Base-by-base conservation (phyloP, 2,797 vertebrate genomes). In the Lagodon rhomboides region DNA sequence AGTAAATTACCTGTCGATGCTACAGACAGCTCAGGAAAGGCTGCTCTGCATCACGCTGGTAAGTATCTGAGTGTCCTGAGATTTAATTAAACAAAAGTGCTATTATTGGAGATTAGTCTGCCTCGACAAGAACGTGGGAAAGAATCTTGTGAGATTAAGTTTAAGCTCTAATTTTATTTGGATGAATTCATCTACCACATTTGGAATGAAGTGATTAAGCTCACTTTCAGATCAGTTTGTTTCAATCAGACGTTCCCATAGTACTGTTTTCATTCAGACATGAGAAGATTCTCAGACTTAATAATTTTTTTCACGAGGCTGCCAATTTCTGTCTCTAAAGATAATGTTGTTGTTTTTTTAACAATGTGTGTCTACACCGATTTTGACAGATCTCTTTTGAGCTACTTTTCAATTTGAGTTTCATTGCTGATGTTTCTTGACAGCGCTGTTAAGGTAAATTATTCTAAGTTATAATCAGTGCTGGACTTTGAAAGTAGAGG, bases 31-130 rank as follows among this genome's bases (percentile, higher is more conserved):
- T 93, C 92, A 66, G 97, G 98, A 78, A 98, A 95, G 89, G 96
- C 96, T 58, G 96, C 97, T 64, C 94, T 99, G 68, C 98, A 99
- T 92, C 96, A 97, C 16, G 97, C 97, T 94, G 97, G 98, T 99
- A 92, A 94, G 90, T 76, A 53, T 82, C 73, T 68, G 61, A 47
- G 10, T 41, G 61, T 59, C 20, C 30, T 41, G 12, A 51, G 25
- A 74, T 34, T 73, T 81, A 65, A 83, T 65, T 44, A 70, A 38
- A 65, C 46, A 51, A n/a, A 64, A 22, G 3, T 7, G 12, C 43
- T 79, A 73, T 56, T 56, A 67, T 54, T 23, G 17, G 50, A 47
- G 47, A 47, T 64, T 51, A 60, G 54, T 56, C 56, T 74, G 59
- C 65, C 83, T 22, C 23, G 53, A 76, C 16, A 30, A 79, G 22